Evolutionary conservation across 2,113 vertebrate species (phyloP).

Genomic region (Dicaeum eximium): DNA sequence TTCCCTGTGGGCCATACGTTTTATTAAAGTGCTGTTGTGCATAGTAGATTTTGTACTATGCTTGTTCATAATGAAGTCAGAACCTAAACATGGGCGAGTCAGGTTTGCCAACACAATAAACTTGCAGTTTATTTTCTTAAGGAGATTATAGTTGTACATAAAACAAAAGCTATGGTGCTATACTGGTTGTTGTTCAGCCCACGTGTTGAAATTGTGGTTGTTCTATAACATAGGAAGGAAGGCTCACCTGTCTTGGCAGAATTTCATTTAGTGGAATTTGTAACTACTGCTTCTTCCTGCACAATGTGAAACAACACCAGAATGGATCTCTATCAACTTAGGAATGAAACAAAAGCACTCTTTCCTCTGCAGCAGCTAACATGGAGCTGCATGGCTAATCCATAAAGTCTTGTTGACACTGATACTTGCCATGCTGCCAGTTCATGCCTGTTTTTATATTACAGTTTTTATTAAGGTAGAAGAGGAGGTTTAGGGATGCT

Average conservation of each 20-base stretch:
- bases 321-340: background rate
- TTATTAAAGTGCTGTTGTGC: background rate
- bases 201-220: background rate
- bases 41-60: background rate
- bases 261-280: background rate
- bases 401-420: background rate
- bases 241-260: background rate
- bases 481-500: background rate
- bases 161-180: background rate
- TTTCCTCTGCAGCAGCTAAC: background rate
- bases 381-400: background rate
- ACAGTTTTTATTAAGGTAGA: background rate
- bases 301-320: background rate
- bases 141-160: background rate
- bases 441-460: background rate
- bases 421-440: background rate
- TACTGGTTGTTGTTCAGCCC: background rate
- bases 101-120: background rate
- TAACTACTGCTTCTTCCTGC: background rate
- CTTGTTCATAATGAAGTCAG: background rate
- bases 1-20: background rate
- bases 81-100: background rate
- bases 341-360: background rate
- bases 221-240: background rate
- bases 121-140: slow-evolving; percentile 9